phyloP scores from a whole-genome alignment of 1,140 invertebrate genomes.

The Trissolcus basalis region DNA sequence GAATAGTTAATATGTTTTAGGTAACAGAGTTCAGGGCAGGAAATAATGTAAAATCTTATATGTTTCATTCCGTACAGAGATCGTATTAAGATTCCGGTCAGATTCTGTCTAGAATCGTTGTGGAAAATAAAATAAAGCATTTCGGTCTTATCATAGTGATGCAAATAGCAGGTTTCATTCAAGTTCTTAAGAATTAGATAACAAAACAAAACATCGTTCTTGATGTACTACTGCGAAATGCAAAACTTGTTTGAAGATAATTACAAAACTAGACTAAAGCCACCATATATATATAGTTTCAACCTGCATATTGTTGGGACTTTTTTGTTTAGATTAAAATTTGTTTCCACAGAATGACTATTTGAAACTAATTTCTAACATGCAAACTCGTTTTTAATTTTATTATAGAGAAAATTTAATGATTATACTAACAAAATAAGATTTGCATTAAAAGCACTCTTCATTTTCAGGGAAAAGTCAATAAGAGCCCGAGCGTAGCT shows the following conservation, averaged over 20 bases:
- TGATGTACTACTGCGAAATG: constrained; percentile 12
- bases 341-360: no score
- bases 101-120: constrained; percentile 40
- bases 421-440: no score
- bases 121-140: constrained; percentile 46
- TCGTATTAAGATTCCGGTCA: constrained; percentile 46
- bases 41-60: constrained; percentile 28
- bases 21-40: constrained; percentile 7
- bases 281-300: no score
- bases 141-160: constrained; percentile 43
- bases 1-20: constrained; percentile 11
- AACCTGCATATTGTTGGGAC: no score
- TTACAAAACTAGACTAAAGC: background rate
- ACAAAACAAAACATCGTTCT: constrained; percentile 26
- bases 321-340: no score
- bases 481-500: no score
- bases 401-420: background rate
- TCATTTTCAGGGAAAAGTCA: no score
- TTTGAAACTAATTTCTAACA: no score
- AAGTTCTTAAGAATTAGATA: constrained; percentile 49
- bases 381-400: no score
- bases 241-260: constrained; percentile 13
- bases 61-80: constrained; percentile 23
- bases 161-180: constrained; percentile 38
- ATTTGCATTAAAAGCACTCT: no score